Conservation (phyloP, 2,113 vertebrate genomes). For the Zeus faber region DNA sequence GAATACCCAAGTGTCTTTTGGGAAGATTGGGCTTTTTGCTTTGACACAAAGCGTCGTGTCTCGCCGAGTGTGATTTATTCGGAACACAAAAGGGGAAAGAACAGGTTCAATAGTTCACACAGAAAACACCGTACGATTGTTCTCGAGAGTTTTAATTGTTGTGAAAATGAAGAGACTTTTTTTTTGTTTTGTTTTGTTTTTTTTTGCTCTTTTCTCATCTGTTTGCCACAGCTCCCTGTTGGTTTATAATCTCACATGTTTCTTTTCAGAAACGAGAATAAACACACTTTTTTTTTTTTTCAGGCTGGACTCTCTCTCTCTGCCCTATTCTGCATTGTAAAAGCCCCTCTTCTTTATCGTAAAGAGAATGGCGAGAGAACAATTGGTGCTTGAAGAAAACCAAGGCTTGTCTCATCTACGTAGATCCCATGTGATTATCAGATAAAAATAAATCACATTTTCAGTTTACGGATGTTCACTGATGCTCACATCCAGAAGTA, state of each 20-base stretch:
- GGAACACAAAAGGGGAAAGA: constrained; percentile 29
- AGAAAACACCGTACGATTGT: constrained; percentile 13
- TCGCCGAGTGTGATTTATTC: constrained; percentile 10
- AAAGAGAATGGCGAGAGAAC: background rate
- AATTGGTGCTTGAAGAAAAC: background rate
- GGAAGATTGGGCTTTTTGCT: constrained; percentile 1
- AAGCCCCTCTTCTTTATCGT: background rate
- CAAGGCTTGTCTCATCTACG: background rate
- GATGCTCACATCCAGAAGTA: too few species aligned
- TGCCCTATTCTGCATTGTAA: background rate
- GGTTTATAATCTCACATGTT: constrained; percentile 13
- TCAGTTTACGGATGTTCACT: too few species aligned
- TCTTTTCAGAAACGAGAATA: background rate
- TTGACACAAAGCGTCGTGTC: background rate
- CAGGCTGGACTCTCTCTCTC: background rate
- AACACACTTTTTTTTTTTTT: background rate
- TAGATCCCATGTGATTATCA: too few species aligned
- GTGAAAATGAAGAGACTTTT: constrained; percentile 17
- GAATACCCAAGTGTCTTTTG: background rate
- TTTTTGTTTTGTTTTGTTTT: constrained; percentile 12
- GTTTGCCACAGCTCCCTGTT: background rate
- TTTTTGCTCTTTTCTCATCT: constrained; percentile 8
- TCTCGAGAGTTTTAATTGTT: constrained; percentile 24
- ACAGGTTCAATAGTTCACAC: constrained; percentile 43
- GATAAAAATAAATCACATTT: too few species aligned